A percentile compares a stretch with the other conserved stretches of the same genome.
phyloP scores from a whole-genome alignment of 2,113 vertebrate species.

The Ageneiosus marmoratus region DNA sequence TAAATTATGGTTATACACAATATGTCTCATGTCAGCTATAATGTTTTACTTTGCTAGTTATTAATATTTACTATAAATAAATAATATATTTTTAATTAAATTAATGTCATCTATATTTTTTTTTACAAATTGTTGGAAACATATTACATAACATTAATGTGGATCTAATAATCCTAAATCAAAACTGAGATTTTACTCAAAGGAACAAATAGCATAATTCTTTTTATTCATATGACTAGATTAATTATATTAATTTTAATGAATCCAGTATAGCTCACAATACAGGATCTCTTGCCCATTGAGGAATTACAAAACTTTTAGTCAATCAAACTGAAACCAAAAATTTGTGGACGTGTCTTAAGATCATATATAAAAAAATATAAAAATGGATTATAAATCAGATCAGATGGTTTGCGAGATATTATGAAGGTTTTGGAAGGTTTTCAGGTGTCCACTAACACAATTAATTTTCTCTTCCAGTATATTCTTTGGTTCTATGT shows the following conservation, averaged over 20 bases:
- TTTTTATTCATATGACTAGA: conserved; percentile 1
- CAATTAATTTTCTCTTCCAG: background rate
- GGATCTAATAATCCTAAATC: background rate
- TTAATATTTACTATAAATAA: no score
- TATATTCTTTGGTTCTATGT: background rate
- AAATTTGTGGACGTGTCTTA: background rate
- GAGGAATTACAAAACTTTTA: background rate
- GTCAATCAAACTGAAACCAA: conserved; percentile 9
- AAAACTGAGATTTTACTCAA: background rate
- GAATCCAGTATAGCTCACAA: background rate
- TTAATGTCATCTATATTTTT: no score
- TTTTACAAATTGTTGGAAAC: no score
- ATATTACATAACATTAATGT: background rate
- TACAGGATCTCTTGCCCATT: conserved; percentile 5
- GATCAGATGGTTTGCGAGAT: conserved; percentile 33
- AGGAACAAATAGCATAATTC: background rate
- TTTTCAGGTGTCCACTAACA: background rate
- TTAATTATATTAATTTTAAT: background rate
- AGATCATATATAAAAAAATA: background rate
- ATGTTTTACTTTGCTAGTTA: no score
- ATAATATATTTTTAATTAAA: no score
- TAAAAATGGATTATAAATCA: no score
- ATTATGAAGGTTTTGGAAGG: conserved; percentile 18
- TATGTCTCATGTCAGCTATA: no score
- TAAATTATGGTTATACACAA: background rate